These are phyloP conservation scores for Myripristis murdjan DNA, from an alignment of 2,797 vertebrate species.

Conservation along the genomic window DNA sequence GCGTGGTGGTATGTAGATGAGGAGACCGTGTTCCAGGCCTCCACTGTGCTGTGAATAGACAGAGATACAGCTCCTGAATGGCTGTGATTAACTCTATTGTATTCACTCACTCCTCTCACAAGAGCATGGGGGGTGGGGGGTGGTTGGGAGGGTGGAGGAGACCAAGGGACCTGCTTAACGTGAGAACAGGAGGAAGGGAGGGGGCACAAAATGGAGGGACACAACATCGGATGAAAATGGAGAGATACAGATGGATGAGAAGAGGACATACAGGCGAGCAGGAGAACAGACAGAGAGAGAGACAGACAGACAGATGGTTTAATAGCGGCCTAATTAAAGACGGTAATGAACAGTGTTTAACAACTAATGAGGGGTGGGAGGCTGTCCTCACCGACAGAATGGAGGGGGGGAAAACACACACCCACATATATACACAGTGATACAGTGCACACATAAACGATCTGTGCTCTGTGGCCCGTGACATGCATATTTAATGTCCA, in stretches of 20 bases:
- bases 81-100: constrained; percentile 90
- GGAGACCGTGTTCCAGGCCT: constrained; percentile 77
- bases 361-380: constrained; percentile 92
- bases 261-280: constrained; percentile 67
- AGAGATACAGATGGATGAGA: constrained; percentile 43
- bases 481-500: constrained; percentile 25
- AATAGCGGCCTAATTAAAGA: constrained; percentile 91
- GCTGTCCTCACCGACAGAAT: constrained; percentile 86
- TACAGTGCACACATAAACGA: constrained; percentile 5
- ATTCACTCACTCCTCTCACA: constrained; percentile 78
- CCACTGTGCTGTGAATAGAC: constrained; percentile 75
- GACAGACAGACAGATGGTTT: constrained; percentile 80
- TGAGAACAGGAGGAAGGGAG: constrained; percentile 44
- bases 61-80: constrained; percentile 89
- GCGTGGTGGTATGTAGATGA: constrained; percentile 73
- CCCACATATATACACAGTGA: constrained; percentile 1
- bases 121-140: constrained; percentile 48
- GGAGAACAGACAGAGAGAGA: constrained; percentile 52
- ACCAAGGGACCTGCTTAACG: constrained; percentile 50
- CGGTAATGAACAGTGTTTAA: constrained; percentile 91
- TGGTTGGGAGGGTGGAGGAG: constrained; percentile 11
- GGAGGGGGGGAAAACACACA: constrained; percentile 51
- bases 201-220: constrained; percentile 23
- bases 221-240: constrained; percentile 9
- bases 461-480: background rate